These are phyloP conservation scores for Arge pagana DNA, from an alignment of 2,888 invertebrate species.

Conservation along the genomic window DNA sequence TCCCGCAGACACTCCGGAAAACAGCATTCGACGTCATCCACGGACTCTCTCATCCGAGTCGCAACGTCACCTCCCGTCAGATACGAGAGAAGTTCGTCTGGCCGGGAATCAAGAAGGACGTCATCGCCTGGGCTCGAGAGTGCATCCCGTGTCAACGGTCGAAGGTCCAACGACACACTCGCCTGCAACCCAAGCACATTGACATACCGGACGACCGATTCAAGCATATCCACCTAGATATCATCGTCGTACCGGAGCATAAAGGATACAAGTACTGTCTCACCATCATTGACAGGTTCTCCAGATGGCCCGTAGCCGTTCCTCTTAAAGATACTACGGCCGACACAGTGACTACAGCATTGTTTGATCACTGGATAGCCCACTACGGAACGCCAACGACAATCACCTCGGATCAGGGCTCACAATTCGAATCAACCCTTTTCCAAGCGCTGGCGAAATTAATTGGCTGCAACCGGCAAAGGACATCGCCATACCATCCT, in stretches of 20 bases:
- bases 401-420: slow-evolving; percentile 43
- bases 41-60: neutral
- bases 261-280: slow-evolving; percentile 40
- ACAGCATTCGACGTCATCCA: slow-evolving; percentile 20
- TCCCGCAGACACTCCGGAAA: slow-evolving; percentile 30
- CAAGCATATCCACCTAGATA: slow-evolving; percentile 21
- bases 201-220: slow-evolving; percentile 13
- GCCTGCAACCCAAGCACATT: slow-evolving; percentile 2
- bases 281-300: slow-evolving; percentile 43
- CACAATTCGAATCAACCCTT: slow-evolving; percentile 37
- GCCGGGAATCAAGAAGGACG: neutral
- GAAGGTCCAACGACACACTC: slow-evolving; percentile 26
- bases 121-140: neutral
- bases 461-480: slow-evolving; percentile 26
- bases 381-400: slow-evolving; percentile 40
- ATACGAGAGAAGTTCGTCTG: neutral
- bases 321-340: slow-evolving; percentile 41
- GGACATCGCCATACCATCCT: slow-evolving; percentile 37
- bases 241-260: slow-evolving; percentile 13
- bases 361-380: too few species aligned
- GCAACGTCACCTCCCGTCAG: neutral
- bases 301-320: slow-evolving; percentile 41
- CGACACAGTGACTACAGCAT: slow-evolving; percentile 36
- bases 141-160: slow-evolving; percentile 32
- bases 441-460: slow-evolving; percentile 30